These are phyloP conservation scores for Ageneiosus marmoratus DNA, from an alignment of 2,113 vertebrate species.

Conservation along the genomic window DNA sequence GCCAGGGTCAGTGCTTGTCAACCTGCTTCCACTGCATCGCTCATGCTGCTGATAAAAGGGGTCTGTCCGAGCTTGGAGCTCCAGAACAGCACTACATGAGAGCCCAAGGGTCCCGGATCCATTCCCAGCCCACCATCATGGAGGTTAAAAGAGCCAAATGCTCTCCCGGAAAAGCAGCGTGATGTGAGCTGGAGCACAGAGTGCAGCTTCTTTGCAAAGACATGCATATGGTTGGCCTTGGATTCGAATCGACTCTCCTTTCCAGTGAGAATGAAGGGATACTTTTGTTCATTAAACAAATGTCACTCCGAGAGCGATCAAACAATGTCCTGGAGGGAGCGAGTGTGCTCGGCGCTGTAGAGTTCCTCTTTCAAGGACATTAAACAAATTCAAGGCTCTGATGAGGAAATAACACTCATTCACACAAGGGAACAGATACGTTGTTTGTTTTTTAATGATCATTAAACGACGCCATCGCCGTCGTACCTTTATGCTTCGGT, in stretches of 20 bases:
- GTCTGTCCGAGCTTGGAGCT: not conserved
- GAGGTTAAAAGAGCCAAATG: conserved; percentile 30
- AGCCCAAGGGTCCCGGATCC: conserved; percentile 17
- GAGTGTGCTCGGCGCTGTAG: conserved; percentile 29
- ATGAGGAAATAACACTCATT: conserved; percentile 38
- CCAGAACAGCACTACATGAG: not conserved
- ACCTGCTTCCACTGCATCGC: conserved; percentile 21
- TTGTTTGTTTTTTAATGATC: conserved; percentile 41
- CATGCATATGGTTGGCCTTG: not conserved
- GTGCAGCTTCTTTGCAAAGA: not conserved
- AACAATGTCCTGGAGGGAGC: conserved; percentile 42
- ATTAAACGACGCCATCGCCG: conserved; percentile 22
- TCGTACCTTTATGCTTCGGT: not conserved
- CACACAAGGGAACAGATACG: conserved; percentile 22
- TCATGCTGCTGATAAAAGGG: conserved; percentile 47
- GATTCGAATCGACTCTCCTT: not conserved
- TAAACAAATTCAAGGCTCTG: conserved; percentile 43
- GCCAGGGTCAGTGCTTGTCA: conserved; percentile 43
- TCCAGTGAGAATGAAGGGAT: conserved; percentile 11
- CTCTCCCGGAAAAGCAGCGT: not conserved
- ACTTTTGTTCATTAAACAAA: conserved; percentile 53
- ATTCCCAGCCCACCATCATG: not conserved
- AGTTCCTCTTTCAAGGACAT: conserved; percentile 47
- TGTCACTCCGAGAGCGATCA: conserved; percentile 44
- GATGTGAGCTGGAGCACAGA: not conserved